Evolutionary conservation across 2,888 invertebrate genomes (phyloP), one percentile per base, ranked within the genome.

Genomic region (Lamellibrachia columna): DNA sequence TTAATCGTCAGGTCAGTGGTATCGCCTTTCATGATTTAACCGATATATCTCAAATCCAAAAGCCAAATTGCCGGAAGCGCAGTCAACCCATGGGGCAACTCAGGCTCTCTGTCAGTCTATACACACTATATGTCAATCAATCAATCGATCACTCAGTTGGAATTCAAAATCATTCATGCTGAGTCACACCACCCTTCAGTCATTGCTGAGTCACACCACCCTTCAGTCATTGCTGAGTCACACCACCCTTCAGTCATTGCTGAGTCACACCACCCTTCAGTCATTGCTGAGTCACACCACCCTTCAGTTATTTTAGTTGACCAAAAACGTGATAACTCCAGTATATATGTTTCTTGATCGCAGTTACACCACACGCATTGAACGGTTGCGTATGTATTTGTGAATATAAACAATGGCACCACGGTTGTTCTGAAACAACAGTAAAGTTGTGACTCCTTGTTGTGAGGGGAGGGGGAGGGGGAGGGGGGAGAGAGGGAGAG

Each of bases 81-180:
- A 75, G 4, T 6, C 75, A 75, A 22, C n/a, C n/a, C 75, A 75
- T 75, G 75, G 75, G 22, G 75, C 75, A 75, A 75, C n/a, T 4
- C 22, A 2, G 6, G n/a, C 75, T 75, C 3, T 75, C 75, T 4
- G 22, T 22, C 75, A 75, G n/a, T 75, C 75, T 22, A 75, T 22
- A 2, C 6, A 75, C 22, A 75, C 75, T 11, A 75, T 75, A 15
- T 22, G 75, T 22, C 22, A 15, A 75, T 75, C 75, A 75, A 75
- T 75, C 75, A 75, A 22, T 75, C 75, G 75, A 75, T 75, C 75
- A 75, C n/a, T 75, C n/a, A 75, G 75, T 75, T 75, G 75, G 15
- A 15, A 75, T 15, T 75, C 22, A 40, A 40, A 40, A 40, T 40
- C 40, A 40, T 40, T n/a, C 6, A 15, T 4, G 22, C 15, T n/a